Evolutionary conservation across 2,888 invertebrate genomes (phyloP), one percentile per base, ranked within the genome.

Genomic region (Thumatha senex): DNA sequence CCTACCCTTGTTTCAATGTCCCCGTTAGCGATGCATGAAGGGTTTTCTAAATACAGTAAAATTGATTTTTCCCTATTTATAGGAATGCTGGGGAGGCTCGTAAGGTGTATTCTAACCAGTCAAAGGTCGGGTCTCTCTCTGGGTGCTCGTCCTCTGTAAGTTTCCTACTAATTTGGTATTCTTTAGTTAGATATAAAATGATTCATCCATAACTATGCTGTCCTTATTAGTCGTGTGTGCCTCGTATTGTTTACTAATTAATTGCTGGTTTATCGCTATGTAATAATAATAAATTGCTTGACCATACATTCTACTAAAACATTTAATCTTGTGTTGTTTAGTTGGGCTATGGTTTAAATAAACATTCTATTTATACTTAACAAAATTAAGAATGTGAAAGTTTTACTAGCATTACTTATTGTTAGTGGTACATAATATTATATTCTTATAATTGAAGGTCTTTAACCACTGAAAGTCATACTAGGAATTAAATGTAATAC

Each of bases 81-180:
- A 92, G 92, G 84, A 91, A 90, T 87, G 90, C 89, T 78, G 90
- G 89, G 82, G 88, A 92, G 61, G 77, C 84, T 78, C 86, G 89
- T 77, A 89, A 89, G 84, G 89, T 84, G 78, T 89, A 84, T 84
- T 81, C 82, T 84, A 87, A 81, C 81, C 90, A 89, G 84, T 92
- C 94, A 57, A 95, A 95, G 87, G 93, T 93, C 73, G 94, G 93
- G 68, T 92, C 93, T 70, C 93, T 93, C 38, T 94, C 95, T 49
- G 93, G 94, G 74, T 95, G 94, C 81, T 95, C 95, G 56, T 95
- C 95, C 51, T 94, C 94, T 72, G 95, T 95, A 91, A 91, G 92
- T 92, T 66, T 61, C 56, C 52, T 48, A 59, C 62, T 58, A 64
- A 67, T 56, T 41, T 44, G 40, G 50, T 43, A 62, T 52, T 53